Evolutionary conservation across 2,113 vertebrate genomes (phyloP).

Genomic region (Microcebus murinus): DNA sequence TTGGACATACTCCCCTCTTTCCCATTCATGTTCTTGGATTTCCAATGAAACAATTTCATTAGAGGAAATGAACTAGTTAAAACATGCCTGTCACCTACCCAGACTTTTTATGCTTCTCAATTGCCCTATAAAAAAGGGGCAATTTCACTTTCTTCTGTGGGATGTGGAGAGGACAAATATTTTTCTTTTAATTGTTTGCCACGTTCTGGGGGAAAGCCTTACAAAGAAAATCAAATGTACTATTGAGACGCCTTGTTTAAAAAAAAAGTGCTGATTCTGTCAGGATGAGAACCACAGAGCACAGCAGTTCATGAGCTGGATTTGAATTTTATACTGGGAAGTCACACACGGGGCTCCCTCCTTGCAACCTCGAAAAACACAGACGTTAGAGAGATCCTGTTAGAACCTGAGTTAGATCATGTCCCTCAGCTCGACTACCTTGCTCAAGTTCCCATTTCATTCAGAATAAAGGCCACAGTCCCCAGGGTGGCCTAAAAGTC

Average conservation of each 20-base stretch:
- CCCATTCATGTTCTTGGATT: background rate
- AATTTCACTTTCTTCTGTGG: slow-evolving; percentile 65
- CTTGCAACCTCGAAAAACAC: background rate
- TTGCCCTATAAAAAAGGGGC: slow-evolving; percentile 7
- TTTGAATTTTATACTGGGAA: background rate
- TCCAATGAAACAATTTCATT: background rate
- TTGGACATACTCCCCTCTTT: background rate
- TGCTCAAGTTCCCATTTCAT: background rate
- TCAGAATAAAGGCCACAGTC: background rate
- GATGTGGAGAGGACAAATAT: slow-evolving; percentile 27
- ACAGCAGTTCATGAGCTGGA: background rate
- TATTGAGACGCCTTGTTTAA: background rate
- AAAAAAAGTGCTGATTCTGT: background rate
- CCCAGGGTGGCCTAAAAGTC: background rate
- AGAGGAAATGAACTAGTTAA: background rate
- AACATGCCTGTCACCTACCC: background rate
- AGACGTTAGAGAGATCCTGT: background rate
- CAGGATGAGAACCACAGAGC: background rate
- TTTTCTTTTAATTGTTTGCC: slow-evolving; percentile 44
- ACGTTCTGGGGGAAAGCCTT: background rate
- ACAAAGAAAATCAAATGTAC: background rate
- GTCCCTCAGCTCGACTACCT: background rate
- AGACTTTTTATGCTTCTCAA: slow-evolving; percentile 17
- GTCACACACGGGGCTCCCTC: background rate
- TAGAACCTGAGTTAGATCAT: background rate